phyloP scores from a whole-genome alignment of 1,140 invertebrate genomes.

The Probaryconus sp. region DNA sequence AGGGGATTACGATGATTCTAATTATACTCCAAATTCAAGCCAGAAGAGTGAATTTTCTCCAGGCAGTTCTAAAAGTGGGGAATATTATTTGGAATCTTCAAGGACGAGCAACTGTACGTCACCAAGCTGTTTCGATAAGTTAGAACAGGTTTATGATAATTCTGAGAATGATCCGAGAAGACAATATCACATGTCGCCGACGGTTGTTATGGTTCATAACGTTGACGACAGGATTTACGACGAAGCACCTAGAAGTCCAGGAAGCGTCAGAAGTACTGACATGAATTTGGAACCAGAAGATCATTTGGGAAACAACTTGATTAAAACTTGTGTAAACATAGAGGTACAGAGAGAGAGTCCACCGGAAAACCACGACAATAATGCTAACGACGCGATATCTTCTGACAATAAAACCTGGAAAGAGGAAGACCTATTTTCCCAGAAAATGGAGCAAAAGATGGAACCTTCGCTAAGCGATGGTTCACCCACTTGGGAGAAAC shows the following conservation, averaged over 20 bases:
- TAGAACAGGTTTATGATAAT: constrained; percentile 49
- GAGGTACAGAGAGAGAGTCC: constrained; percentile 39
- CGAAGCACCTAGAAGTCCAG: constrained; percentile 55
- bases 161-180: constrained; percentile 25
- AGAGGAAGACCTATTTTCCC: neutral
- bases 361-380: constrained; percentile 39
- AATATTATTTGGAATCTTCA: constrained; percentile 73
- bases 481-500: too few relatives aligned
- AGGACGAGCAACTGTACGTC: constrained; percentile 64
- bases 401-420: constrained; percentile 27
- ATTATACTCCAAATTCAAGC: constrained; percentile 74
- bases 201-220: constrained; percentile 49
- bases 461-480: constrained; percentile 56
- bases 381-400: constrained; percentile 39
- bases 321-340: constrained; percentile 40
- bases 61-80: constrained; percentile 73
- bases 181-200: constrained; percentile 54
- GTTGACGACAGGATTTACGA: constrained; percentile 67
- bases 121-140: constrained; percentile 55
- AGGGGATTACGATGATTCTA: constrained; percentile 73
- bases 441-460: constrained; percentile 17
- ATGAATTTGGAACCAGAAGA: constrained; percentile 32
- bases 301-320: constrained; percentile 27
- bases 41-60: constrained; percentile 76
- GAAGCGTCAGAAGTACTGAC: constrained; percentile 37